Base-by-base conservation (phyloP, 1,140 invertebrate genomes). In the Diabrotica undecimpunctata region DNA sequence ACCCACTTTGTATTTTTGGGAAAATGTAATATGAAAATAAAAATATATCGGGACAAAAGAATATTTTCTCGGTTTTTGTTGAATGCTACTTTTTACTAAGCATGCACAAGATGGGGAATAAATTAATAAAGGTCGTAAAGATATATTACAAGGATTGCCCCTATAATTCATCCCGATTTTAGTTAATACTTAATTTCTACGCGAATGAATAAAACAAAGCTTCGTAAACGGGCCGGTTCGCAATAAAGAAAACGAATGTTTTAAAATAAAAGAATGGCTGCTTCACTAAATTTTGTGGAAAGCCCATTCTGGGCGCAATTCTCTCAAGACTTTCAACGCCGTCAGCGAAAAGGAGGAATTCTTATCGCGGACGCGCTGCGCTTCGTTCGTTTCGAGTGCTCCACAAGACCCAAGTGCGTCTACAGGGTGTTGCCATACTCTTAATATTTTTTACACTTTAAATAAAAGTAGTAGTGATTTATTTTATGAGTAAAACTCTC, bases 201-300 rank as follows among this genome's bases (percentile, higher is more conserved):
- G 9, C 36, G 25, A 38, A 57, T 57, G 55, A 57, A 57, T 57
- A 57, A 57, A 57, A 57, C 55, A 57, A 57, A 57, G 37, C n/a
- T 12, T n/a, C 55, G 8, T 57, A 57, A 57, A 36, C 55, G 55
- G 12, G 12, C n/a, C 25, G 35, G 10, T 41, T n/a, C 37, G 55
- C 37, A 57, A 57, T 57, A 41, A 57, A 13, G 55, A 57, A 38
- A 57, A 57, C 25, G 55, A 57, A 57, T 57, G 55, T 57, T 57
- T 57, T 36, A 57, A 41, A 57, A 57, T 41, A 57, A 57, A 57
- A 57, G 55, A 57, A 57, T 57, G 55, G 35, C 37, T 38, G 25
- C 36, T 10, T 12, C 55, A 36, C 25, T 62, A 66, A 66, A 66
- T 66, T 59, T 66, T 61, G 59, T 56, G 57, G 9, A 13, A 61